Evolutionary conservation across 2,888 invertebrate species (phyloP).

Genomic region (Lobophora halterata): DNA sequence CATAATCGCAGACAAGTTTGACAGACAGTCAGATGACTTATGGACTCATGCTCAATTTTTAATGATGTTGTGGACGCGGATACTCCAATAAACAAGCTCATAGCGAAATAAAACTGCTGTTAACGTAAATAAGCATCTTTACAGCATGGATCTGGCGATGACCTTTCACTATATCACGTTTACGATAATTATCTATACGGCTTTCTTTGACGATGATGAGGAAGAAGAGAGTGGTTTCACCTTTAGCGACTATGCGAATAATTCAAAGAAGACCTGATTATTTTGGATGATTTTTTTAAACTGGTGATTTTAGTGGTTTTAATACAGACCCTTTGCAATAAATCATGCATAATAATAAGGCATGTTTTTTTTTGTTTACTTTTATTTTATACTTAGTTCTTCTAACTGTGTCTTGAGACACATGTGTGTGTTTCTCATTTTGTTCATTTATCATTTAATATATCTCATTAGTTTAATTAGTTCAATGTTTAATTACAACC

Average conservation of each 20-base stretch:
- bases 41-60: slow-evolving; percentile 9
- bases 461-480: too few species aligned
- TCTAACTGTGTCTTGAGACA: too few species aligned
- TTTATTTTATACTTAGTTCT: too few species aligned
- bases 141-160: slow-evolving; percentile 40
- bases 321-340: slow-evolving; percentile 1
- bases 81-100: slow-evolving; percentile 2
- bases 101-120: slow-evolving; percentile 9
- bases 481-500: too few species aligned
- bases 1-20: too few species aligned
- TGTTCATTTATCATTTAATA: too few species aligned
- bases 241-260: slow-evolving; percentile 9
- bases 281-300: slow-evolving; percentile 1
- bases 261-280: slow-evolving; percentile 4
- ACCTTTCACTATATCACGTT: slow-evolving; percentile 46
- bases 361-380: neutral
- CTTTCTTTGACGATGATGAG: slow-evolving; percentile 22
- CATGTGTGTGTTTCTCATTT: too few species aligned
- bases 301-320: slow-evolving; percentile 5
- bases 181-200: slow-evolving; percentile 37
- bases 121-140: slow-evolving; percentile 23
- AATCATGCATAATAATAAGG: slow-evolving; percentile 13
- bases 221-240: slow-evolving; percentile 13
- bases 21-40: too few species aligned
- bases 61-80: slow-evolving; percentile 1